These are phyloP conservation scores for Delia radicum DNA, from an alignment of 1,140 invertebrate genomes.

Conservation along the genomic window DNA sequence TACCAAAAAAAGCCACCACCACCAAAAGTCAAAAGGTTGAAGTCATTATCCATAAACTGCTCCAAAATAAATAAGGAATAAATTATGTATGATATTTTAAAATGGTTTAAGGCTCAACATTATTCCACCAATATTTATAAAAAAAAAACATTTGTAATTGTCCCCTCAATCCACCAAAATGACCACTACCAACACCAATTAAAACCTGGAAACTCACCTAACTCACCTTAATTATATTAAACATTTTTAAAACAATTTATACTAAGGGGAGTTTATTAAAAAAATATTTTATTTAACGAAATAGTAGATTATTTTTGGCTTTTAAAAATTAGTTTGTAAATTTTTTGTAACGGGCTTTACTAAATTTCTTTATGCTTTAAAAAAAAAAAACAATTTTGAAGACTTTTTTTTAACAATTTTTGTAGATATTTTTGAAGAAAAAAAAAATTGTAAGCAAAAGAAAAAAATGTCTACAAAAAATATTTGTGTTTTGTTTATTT, in stretches of 20 bases:
- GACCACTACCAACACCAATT: too few species aligned
- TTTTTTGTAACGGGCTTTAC: neutral
- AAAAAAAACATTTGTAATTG: neutral
- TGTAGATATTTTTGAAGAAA: neutral
- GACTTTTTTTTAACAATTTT: neutral
- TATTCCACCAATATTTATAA: neutral
- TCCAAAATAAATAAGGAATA: neutral
- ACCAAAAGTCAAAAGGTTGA: slow-evolving; percentile 9
- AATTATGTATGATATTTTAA: neutral
- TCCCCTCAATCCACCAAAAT: neutral
- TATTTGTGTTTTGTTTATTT: slow-evolving; percentile 9
- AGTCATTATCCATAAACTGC: slow-evolving; percentile 15
- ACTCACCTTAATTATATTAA: neutral
- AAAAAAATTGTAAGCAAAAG: neutral
- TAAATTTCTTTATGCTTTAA: neutral
- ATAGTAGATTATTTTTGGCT: neutral
- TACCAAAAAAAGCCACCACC: neutral
- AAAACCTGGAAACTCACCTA: neutral
- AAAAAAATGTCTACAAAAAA: neutral
- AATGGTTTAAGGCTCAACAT: slow-evolving; percentile 16
- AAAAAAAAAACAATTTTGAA: neutral
- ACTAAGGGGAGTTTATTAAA: neutral
- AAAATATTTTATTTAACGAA: neutral
- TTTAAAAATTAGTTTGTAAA: neutral
- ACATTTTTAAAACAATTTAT: neutral